A percentile compares a stretch with the other conserved stretches of the same genome.
Conservation (phyloP, 2,797 vertebrate species). For the Scyliorhinus canicula region DNA sequence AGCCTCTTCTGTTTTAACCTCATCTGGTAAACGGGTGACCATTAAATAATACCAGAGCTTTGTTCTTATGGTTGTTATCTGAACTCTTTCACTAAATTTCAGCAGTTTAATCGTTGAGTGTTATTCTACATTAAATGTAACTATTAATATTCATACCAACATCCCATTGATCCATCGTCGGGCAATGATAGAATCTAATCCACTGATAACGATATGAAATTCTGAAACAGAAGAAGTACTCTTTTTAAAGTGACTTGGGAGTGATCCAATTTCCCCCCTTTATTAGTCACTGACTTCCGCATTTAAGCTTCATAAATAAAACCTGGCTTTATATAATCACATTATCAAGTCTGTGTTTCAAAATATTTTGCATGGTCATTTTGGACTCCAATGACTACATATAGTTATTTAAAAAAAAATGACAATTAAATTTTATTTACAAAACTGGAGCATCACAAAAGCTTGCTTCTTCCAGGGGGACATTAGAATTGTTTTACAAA, state of each 20-base stretch:
- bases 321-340: neutral
- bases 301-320: neutral
- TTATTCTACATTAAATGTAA: neutral
- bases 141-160: constrained; percentile 68
- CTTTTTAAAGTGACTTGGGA: neutral
- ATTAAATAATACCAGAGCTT: neutral
- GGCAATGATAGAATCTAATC: constrained; percentile 93
- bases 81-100: neutral
- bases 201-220: constrained; percentile 94
- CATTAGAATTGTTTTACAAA: too few relatives aligned
- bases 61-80: neutral
- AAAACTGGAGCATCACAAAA: too few relatives aligned
- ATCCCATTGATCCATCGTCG: constrained; percentile 97
- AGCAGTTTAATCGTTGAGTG: neutral
- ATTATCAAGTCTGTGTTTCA: neutral
- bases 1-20: neutral
- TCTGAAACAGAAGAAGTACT: constrained; percentile 58
- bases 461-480: too few relatives aligned
- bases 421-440: too few relatives aligned
- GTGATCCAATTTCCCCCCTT: neutral
- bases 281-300: neutral
- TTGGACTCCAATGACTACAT: neutral
- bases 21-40: neutral
- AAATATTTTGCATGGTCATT: neutral
- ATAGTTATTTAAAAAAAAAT: too few relatives aligned